Base-by-base conservation (phyloP, 2,888 invertebrate genomes). In the Sinopyrophorus schimmeli region DNA sequence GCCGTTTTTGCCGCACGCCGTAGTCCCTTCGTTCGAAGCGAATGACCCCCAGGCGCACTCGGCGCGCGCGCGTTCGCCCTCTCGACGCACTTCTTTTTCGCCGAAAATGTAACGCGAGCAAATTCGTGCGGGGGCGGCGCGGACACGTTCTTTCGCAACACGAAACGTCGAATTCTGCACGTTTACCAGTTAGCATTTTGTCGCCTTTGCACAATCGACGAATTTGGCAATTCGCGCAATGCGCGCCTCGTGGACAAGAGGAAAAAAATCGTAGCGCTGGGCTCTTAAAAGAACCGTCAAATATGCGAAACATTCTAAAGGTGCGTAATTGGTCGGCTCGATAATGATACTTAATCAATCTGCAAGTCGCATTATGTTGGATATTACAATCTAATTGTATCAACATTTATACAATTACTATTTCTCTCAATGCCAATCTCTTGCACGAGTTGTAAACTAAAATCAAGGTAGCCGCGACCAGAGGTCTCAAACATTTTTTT, bases 311-410 rank as follows among this genome's bases (percentile, higher is more conserved):
- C 17, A 37, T 50, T 50, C 39, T 40, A 40, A 50, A 50, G 50
- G 50, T 50, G 50, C 50, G 50, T 50, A 50, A 50, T 50, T 40
- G 50, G 35, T 50, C 27, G 38, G 44, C 16, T 39, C 14, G 34
- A 34, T 40, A 30, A 20, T 41, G 51, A 58, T 61, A 62, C 61
- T 61, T 61, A 54, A 56, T 62, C 58, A 58, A 61, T 61, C 62
- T 59, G 35, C 53, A 52, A 53, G 54, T 57, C 56, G 49, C 44
- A 55, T 57, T 60, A 60, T 60, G 55, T 60, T 58, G 51, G 51
- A 60, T 66, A 64, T 67, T 66, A 65, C 66, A 65, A 67, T 68
- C 67, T 68, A 69, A 68, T 68, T 68, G 69, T 67, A 67, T 65
- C 65, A 62, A 64, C 65, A 63, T 67, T 64, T 63, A 62, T 63